Evolutionary conservation across 2,797 vertebrate species (phyloP), one percentile per base, ranked within the genome.

Genomic region (Chaetodon trifasciatus): DNA sequence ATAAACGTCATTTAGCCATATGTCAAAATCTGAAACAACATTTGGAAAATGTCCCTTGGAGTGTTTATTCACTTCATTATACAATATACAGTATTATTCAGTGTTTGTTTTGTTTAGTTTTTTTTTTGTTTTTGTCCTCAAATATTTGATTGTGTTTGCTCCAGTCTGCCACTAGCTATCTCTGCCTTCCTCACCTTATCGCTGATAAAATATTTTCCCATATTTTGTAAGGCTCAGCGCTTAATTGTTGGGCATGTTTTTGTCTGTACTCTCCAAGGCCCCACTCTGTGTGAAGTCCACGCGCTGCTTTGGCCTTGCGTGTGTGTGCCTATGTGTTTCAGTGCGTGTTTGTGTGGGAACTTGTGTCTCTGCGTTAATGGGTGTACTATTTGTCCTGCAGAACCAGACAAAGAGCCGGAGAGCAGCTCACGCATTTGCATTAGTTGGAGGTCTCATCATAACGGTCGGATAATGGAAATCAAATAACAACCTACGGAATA

Each of bases 401-500:
- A 69, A 79, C 47, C 85, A 84, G 75, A 91, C 88, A 92, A 91
- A 88, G 75, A 66, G 66, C 74, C 46, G 50, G 76, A 82, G 76
- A 83, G 76, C 62, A 4, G 28, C 64, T 74, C 50, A 5, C 66
- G 44, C 78, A 87, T 91, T 93, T 85, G 88, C 82, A 90, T 90
- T 75, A 83, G 83, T 62, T 92, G 82, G 89, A 91, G 88, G 91
- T 91, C 91, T 90, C 76, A 56, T 74, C 70, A 72, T 79, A 87
- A 90, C 40, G 62, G 83, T 40, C 60, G 78, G 70, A 79, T 92
- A 90, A 91, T 91, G 85, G 86, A 90, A 92, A 92, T 92, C 83
- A 89, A 93, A 92, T 92, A 85, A 88, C 85, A 88, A 90, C 87
- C 83, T 86, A 84, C 72, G 19, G 53, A 88, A 74, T 64, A 47